A percentile compares a stretch with the other conserved stretches of the same genome.
Evolutionary conservation across 2,113 vertebrate species (phyloP).

Genomic region (Eubucco bourcierii): DNA sequence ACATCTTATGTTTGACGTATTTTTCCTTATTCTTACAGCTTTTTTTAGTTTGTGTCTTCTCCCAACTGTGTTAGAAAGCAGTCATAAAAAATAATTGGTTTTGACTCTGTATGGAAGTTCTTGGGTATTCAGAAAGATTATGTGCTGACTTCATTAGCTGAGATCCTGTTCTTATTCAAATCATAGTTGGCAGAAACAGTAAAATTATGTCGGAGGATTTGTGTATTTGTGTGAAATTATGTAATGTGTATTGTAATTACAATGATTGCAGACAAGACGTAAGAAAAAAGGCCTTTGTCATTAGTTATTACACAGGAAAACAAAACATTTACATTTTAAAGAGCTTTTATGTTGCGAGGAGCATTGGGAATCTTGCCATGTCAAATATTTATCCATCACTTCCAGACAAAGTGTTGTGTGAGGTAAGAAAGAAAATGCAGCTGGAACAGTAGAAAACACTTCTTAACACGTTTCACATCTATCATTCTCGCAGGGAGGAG

Average conservation of each 20-base stretch:
- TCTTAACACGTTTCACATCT: conserved; percentile 55
- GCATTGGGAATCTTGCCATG: conserved; percentile 36
- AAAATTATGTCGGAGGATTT: background rate
- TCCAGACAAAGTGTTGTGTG: conserved; percentile 44
- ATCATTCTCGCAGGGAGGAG: conserved; percentile 45
- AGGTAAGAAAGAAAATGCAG: conserved; percentile 70
- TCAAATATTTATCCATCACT: conserved; percentile 75
- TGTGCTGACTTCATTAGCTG: conserved; percentile 35
- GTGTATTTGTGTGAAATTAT: background rate
- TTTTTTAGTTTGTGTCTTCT: background rate
- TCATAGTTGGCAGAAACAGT: background rate
- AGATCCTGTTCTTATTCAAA: conserved; percentile 21
- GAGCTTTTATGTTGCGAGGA: conserved; percentile 22
- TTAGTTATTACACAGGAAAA: background rate
- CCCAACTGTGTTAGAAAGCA: background rate
- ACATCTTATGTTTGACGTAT: background rate
- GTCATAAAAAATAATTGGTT: conserved; percentile 10
- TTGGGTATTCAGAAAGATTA: conserved; percentile 13
- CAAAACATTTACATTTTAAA: conserved; percentile 8
- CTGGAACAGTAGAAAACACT: conserved; percentile 48
- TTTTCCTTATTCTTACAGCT: background rate
- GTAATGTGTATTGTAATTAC: conserved; percentile 42
- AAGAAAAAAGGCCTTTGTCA: background rate
- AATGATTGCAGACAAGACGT: background rate
- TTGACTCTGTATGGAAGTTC: background rate